Base-by-base conservation (phyloP, 2,797 vertebrate genomes). In the Phrynocephalus forsythii region DNA sequence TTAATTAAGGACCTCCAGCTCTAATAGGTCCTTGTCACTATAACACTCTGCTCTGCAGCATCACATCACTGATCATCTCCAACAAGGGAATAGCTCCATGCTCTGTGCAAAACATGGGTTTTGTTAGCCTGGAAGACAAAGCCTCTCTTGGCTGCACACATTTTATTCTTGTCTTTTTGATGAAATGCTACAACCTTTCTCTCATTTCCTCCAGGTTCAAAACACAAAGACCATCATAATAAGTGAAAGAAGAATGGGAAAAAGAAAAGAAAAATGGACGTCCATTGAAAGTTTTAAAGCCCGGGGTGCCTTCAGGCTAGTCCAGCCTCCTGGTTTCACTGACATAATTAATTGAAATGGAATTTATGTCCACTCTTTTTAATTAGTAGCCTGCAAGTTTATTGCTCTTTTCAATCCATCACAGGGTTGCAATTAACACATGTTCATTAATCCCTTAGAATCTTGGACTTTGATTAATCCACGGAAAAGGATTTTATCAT, bases 41-140 rank as follows among this genome's bases (percentile, higher is more conserved):
- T 68, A 81, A 67, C 10, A 67, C 2, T 81, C 38, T 6, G 4
- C 22, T 68, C 48, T 15, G 38, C 63, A 82, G 63, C 15, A n/a
- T 16, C 26, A 68, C 24, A 68, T 7, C 38, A 82, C 24, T 28
- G 38, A 30, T 72, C 22, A 72, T 50, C 15, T 18, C 30, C 52
- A 60, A 38, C n/a, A 33, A 73, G n/a, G 22, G 22, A 48, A 48
- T 7, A 33, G 2, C 2, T 16, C 22, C 60, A 66, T 63, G 15
- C 60, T 63, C 60, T 18, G 20, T 15, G 13, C 60, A 63, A 63
- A 63, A 63, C 88, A 92, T 94, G 52, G 81, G 85, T 90, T 93
- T 91, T 95, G 92, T 92, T 93, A 94, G 90, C 81, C 1, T 16
- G 79, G 89, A 91, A 92, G 90, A 93, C 93, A 91, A 50, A 92